Conservation (phyloP, 1,140 invertebrate genomes). For the Apis laboriosa region DNA sequence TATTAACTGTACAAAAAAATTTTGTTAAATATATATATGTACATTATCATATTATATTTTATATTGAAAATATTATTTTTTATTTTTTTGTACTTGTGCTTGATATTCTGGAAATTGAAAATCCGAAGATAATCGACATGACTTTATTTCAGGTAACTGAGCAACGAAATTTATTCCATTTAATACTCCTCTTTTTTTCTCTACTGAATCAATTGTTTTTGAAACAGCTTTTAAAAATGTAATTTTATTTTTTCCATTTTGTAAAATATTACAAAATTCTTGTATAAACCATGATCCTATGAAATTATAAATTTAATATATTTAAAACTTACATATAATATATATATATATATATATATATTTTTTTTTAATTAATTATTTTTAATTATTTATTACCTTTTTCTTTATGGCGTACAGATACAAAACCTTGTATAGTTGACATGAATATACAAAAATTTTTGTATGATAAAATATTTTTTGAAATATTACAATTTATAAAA, state of each 20-base stretch:
- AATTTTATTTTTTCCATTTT: slow-evolving; percentile 30
- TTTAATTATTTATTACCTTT: slow-evolving; percentile 52
- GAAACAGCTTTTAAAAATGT: slow-evolving; percentile 24
- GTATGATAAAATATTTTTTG: slow-evolving; percentile 7
- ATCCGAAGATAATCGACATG: slow-evolving; percentile 40
- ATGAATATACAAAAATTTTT: slow-evolving; percentile 61
- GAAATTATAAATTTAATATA: slow-evolving; percentile 11
- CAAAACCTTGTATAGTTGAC: slow-evolving; percentile 62
- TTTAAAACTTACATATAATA: neutral
- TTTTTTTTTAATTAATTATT: no score
- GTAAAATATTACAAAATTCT: slow-evolving; percentile 62
- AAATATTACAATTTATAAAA: neutral
- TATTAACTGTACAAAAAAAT: slow-evolving; percentile 1
- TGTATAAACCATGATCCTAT: slow-evolving; percentile 71
- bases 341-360: no score
- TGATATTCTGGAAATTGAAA: slow-evolving; percentile 44
- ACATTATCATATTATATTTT: no score
- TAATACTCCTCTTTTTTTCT: slow-evolving; percentile 35
- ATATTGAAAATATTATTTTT: neutral
- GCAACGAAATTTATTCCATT: slow-evolving; percentile 10
- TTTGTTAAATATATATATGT: slow-evolving; percentile 1
- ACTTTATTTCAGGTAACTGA: slow-evolving; percentile 53
- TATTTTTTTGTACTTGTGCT: neutral
- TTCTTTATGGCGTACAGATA: slow-evolving; percentile 58
- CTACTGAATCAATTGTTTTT: slow-evolving; percentile 45